Evolutionary conservation across 2,113 vertebrate genomes (phyloP), one percentile per base, ranked within the genome.

Genomic region (Cacatua alba): DNA sequence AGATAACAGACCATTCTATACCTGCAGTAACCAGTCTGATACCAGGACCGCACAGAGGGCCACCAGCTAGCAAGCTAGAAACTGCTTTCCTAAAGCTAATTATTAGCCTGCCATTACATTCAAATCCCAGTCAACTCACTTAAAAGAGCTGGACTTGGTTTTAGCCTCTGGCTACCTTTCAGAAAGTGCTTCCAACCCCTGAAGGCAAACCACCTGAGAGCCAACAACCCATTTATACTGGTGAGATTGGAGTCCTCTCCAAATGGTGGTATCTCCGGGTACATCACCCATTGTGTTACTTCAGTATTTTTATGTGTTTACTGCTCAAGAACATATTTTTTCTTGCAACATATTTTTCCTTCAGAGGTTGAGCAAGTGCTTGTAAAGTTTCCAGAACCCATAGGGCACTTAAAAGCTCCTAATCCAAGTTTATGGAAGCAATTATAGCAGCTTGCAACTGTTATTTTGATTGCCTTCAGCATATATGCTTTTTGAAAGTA

Each of bases 391-490:
- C 49, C 68, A 86, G 86, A 92, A 90, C 29, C 17, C 60, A 91
- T 1, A 75, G 37, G 68, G 46, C 69, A 92, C 23, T 63, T 75
- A 64, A 59, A 90, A 93, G 69, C 46, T 71, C 53, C n/a, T 91
- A 94, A 94, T 92, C 64, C 80, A 78, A 86, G 39, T 92, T 94
- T 92, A 94, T 51, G 25, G 77, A 85, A 81, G 69, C 77, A 92
- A 94, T 95, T 94, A 94, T 0, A 86, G 64, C 59, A 88, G 53
- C 46, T 95, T 90, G 71, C 48, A 48, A 59, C 75, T 37, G 19
- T 7, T 1, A 5, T 39, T 90, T 88, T 81, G 37, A 88, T 43
- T 60, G 91, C 88, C 83, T 82, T 92, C 1, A 13, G 80, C 79
- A 51, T 20, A 28, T 3, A 53, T 3, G 43, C 10, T 64, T 94